These are phyloP conservation scores for Radopholus similis DNA, from an alignment of 1,140 invertebrate genomes.

Conservation along the genomic window DNA sequence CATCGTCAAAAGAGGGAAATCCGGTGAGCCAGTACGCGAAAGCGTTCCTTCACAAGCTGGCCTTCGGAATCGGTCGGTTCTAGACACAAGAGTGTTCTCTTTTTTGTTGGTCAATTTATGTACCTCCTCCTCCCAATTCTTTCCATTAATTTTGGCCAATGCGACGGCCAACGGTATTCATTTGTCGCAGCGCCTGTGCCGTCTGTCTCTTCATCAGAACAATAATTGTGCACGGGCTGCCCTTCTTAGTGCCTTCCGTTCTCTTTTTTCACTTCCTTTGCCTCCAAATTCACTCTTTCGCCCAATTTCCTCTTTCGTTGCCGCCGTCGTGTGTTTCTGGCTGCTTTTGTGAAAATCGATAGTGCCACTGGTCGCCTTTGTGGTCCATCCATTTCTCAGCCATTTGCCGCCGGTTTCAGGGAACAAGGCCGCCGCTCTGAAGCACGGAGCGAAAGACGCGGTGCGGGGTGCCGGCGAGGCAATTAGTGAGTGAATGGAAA, in stretches of 20 bases:
- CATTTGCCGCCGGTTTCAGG: constrained; percentile 12
- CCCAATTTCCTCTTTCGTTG: neutral
- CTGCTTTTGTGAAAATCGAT: neutral
- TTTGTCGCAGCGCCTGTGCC: too few species aligned
- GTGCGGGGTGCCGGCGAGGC: constrained; percentile 1
- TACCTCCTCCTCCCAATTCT: too few species aligned
- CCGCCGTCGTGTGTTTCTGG: neutral
- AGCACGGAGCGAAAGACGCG: neutral
- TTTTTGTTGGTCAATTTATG: too few species aligned
- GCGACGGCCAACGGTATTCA: too few species aligned
- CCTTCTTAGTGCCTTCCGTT: neutral
- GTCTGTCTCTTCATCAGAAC: too few species aligned
- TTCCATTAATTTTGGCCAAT: too few species aligned
- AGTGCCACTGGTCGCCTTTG: neutral
- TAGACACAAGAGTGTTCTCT: too few species aligned
- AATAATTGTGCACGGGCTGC: too few species aligned
- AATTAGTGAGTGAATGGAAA: constrained; percentile 7
- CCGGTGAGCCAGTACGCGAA: neutral
- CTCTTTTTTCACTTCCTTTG: neutral
- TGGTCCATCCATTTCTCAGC: neutral
- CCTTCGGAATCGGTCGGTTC: too few species aligned
- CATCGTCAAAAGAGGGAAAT: too few species aligned
- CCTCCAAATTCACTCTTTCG: neutral
- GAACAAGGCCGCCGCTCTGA: constrained; percentile 1
- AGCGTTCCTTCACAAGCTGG: too few species aligned